Conservation (phyloP, 1,140 invertebrate genomes). For the Gonatopus flavifemur region DNA sequence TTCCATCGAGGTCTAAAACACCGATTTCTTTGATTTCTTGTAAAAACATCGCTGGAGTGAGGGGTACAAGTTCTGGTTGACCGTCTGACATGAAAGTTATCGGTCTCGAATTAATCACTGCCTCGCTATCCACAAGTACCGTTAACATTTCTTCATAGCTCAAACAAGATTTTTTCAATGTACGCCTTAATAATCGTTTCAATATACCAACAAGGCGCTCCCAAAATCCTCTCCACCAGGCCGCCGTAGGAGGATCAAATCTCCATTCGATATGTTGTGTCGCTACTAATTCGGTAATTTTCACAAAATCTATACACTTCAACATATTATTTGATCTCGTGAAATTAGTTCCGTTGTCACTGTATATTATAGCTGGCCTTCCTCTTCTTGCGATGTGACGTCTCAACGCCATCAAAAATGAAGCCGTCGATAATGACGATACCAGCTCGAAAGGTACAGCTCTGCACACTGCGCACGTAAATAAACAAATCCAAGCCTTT, state of each 20-base stretch:
- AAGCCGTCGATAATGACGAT: slow-evolving; percentile 21
- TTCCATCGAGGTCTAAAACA: background rate
- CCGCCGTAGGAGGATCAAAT: slow-evolving; percentile 48
- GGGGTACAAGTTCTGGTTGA: background rate
- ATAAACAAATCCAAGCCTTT: slow-evolving; percentile 33
- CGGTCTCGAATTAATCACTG: background rate
- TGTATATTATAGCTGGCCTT: slow-evolving; percentile 41
- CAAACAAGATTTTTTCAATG: slow-evolving; percentile 28
- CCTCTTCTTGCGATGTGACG: slow-evolving; percentile 30
- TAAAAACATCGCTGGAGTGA: background rate
- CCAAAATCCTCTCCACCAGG: slow-evolving; percentile 47
- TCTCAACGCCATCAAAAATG: slow-evolving; percentile 22
- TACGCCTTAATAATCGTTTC: slow-evolving; percentile 23
- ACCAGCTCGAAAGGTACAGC: slow-evolving; percentile 36
- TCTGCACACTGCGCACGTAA: slow-evolving; percentile 32
- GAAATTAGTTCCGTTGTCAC: slow-evolving; percentile 51
- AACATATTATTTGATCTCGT: slow-evolving; percentile 31
- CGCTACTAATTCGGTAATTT: slow-evolving; percentile 18
- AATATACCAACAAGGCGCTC: slow-evolving; percentile 34
- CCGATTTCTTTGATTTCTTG: background rate
- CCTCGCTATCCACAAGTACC: slow-evolving; percentile 26
- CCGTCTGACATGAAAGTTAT: background rate
- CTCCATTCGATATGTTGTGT: slow-evolving; percentile 40
- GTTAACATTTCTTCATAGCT: slow-evolving; percentile 34
- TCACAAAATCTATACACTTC: slow-evolving; percentile 32